Evolutionary conservation across 1,140 invertebrate genomes (phyloP).

Genomic region (Listronotus oregonensis): DNA sequence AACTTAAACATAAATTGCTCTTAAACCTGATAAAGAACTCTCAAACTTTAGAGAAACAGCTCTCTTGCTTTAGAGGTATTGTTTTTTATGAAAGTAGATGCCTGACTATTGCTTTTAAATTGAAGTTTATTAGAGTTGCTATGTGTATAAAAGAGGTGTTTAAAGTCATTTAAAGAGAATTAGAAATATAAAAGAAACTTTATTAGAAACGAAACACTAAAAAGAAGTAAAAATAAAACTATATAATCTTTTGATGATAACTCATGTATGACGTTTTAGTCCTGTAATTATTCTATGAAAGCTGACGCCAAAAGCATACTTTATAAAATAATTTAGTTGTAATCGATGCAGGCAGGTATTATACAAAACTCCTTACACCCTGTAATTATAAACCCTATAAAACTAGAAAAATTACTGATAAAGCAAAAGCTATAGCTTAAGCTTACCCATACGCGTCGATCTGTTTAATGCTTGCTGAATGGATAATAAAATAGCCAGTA

Average conservation of each 20-base stretch:
- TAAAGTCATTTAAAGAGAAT: no score
- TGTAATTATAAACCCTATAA: no score
- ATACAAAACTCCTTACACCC: no score
- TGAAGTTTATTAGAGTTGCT: not conserved
- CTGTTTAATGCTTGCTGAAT: slow-evolving; percentile 25
- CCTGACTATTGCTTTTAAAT: slow-evolving; percentile 15
- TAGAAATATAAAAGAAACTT: no score
- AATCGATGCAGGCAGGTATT: no score
- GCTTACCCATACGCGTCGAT: slow-evolving; percentile 6
- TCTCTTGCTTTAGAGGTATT: slow-evolving; percentile 6
- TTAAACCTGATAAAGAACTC: slow-evolving; percentile 15
- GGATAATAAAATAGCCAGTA: slow-evolving; percentile 28
- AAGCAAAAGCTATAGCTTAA: slow-evolving; percentile 14
- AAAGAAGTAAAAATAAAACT: no score
- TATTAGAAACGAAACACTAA: no score
- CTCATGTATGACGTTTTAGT: no score
- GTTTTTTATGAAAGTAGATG: slow-evolving; percentile 9
- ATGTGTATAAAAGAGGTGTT: not conserved
- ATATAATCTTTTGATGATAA: no score
- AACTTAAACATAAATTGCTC: slow-evolving; percentile 10
- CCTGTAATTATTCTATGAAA: no score
- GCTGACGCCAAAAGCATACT: no score
- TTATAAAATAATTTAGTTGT: no score
- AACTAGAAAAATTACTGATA: not conserved
- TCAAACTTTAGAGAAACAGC: slow-evolving; percentile 2